Percentiles rank a stretch among this genome's conserved stretches.
Conservation (phyloP, 2,113 vertebrate genomes). For the Tragelaphus strepsiceros region DNA sequence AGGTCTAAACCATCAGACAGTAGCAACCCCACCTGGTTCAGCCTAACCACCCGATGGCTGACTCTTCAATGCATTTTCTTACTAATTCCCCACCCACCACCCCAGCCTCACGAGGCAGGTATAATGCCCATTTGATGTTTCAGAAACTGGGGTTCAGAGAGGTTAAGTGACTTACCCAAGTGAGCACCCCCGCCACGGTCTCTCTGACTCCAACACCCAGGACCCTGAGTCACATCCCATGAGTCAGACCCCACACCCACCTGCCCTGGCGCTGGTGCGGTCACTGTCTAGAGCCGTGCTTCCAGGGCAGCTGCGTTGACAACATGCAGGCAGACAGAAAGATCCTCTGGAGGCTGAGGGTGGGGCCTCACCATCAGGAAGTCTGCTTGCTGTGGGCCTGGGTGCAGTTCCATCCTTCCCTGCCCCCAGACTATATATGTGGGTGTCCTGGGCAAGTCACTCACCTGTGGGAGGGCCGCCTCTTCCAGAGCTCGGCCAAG, state of each 20-base stretch:
- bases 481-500: neutral
- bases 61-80: neutral
- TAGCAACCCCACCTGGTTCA: neutral
- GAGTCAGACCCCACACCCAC: neutral
- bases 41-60: neutral
- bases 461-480: neutral
- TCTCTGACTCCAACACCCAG: neutral
- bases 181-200: neutral
- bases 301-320: neutral
- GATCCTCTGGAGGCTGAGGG: neutral
- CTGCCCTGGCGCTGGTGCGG: fast-evolving
- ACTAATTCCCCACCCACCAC: neutral
- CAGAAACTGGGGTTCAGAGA: slow-evolving; percentile 7
- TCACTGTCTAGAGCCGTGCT: fast-evolving
- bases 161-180: neutral
- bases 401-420: neutral
- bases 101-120: neutral
- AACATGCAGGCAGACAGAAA: neutral
- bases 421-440: too few species aligned
- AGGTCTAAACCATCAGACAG: neutral
- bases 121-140: neutral
- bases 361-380: too few species aligned
- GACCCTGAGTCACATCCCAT: neutral
- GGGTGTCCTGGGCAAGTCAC: neutral
- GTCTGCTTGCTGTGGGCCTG: neutral